Base-by-base conservation (phyloP, 2,797 vertebrate species). In the Myiotriccus ornatus region DNA sequence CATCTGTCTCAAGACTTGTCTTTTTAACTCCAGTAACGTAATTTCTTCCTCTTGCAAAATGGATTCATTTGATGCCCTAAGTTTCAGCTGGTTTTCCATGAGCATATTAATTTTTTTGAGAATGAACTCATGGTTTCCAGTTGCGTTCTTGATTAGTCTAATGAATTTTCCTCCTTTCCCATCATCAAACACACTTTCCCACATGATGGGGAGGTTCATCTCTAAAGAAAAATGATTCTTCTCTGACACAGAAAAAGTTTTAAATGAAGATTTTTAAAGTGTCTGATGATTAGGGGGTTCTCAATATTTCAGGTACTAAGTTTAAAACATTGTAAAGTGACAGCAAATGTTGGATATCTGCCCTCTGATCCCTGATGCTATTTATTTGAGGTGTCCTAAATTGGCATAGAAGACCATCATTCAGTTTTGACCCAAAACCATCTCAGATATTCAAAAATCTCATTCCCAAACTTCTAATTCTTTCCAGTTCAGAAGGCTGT, bases 151-250 rank as follows among this genome's bases (percentile, higher is more conserved):
- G 62, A 88, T 91, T 90, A 84, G 47, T 67, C 27, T 94, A 79
- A 89, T 76, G 65, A 87, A 56, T 93, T 94, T 90, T 95, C 46
- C 52, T 89, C 49, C 14, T 91, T 91, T 88, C 16, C 62, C 37
- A 5, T 78, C 59, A 73, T 43, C 68, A 85, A 70, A 77, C 47
- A 39, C 12, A 10, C 16, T 93, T 92, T 87, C 32, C 68, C 13
- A 34, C 64, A 74, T 55, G 41, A 83, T 37, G 41, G 12, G 28
- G 30, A 91, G 23, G n/a, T 49, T 91, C 30, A 43, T 56, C 37
- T 67, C 22, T 30, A 41, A 71, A 81, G 27, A 23, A 63, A 83
- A 69, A 81, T 49, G 32, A 37, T 62, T 62, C 10, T 77, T 81
- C 57, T 71, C 9, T 70, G 34, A 30, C 39, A 46, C 6, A 60